Conservation (phyloP, 1,140 invertebrate genomes). For the Amyelois transitella region DNA sequence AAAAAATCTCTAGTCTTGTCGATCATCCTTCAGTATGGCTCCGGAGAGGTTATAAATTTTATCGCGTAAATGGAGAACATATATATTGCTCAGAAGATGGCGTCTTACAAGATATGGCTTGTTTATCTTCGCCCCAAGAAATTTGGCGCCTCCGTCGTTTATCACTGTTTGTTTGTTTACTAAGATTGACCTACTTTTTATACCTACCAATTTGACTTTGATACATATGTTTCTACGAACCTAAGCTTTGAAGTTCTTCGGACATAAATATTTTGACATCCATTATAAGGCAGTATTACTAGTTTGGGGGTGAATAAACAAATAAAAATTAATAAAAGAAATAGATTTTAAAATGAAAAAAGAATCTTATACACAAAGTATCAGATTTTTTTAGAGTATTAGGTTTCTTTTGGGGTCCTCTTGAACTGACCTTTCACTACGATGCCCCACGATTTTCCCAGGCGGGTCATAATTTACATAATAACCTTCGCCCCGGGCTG, state of each 20-base stretch:
- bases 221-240: neutral
- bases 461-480: too few species aligned
- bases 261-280: neutral
- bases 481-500: too few species aligned
- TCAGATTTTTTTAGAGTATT: too few species aligned
- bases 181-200: conserved; percentile 19
- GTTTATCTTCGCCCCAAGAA: conserved; percentile 25
- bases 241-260: neutral
- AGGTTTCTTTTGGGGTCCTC: too few species aligned
- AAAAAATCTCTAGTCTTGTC: too few species aligned
- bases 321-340: too few species aligned
- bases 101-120: conserved; percentile 6
- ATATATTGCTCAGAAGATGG: neutral
- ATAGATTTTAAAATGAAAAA: too few species aligned
- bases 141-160: conserved; percentile 18
- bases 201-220: conserved; percentile 12
- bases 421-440: too few species aligned
- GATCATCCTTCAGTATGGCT: neutral
- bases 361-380: too few species aligned
- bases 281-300: too few species aligned
- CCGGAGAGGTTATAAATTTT: neutral
- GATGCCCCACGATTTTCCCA: too few species aligned
- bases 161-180: conserved; percentile 23
- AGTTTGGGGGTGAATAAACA: too few species aligned
- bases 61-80: neutral